Percentiles rank a stretch among this genome's conserved stretches.
phyloP scores from a whole-genome alignment of 2,888 invertebrate genomes.

The Cancer borealis region DNA sequence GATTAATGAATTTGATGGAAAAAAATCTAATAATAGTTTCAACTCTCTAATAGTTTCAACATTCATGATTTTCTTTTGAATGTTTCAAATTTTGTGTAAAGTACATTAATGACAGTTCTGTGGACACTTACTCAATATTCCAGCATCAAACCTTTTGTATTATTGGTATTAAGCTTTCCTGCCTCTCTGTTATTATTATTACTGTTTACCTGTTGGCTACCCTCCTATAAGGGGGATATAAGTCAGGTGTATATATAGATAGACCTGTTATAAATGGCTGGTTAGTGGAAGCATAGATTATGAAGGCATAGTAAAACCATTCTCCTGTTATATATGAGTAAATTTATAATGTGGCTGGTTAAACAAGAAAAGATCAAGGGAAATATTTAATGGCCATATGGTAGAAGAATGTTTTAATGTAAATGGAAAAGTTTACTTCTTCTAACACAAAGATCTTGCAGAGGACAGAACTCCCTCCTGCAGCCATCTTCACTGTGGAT shows the following conservation, averaged over 20 bases:
- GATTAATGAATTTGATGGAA: too few relatives aligned
- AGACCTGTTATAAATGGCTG: not conserved
- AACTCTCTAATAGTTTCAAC: not conserved
- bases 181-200: not conserved
- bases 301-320: not conserved
- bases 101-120: not conserved
- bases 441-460: conserved; percentile 57
- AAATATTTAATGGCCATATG: not conserved
- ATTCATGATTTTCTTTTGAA: not conserved
- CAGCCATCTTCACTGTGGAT: conserved; percentile 67
- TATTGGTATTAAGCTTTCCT: not conserved
- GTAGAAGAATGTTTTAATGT: not conserved
- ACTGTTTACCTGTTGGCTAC: not conserved
- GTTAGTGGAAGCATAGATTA: not conserved
- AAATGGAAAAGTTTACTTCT: not conserved
- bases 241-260: too few relatives aligned
- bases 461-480: conserved; percentile 50
- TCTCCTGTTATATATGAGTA: not conserved
- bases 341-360: not conserved
- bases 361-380: not conserved
- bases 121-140: not conserved
- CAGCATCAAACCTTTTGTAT: not conserved
- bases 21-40: too few relatives aligned
- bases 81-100: not conserved
- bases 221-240: too few relatives aligned